Percentiles rank a stretch among this genome's conserved stretches.
Conservation (phyloP, 2,888 invertebrate species). For the Chorisops tibialis region DNA sequence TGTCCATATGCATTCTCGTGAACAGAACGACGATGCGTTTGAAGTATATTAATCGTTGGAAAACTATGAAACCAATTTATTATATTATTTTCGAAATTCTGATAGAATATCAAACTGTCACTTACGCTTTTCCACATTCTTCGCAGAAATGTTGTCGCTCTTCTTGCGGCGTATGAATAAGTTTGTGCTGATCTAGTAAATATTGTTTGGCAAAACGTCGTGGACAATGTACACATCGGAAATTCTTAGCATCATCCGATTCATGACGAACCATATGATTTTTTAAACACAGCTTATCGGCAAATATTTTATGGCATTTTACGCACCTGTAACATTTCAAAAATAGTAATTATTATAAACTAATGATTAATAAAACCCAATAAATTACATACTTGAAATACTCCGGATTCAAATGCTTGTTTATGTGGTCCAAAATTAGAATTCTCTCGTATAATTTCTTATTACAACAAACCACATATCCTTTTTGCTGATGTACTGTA, state of each 20-base stretch:
- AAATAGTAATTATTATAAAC: neutral
- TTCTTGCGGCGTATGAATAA: conserved; percentile 45
- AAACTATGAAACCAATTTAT: conserved; percentile 39
- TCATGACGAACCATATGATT: conserved; percentile 47
- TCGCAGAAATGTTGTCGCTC: conserved; percentile 42
- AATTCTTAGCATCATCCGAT: conserved; percentile 45
- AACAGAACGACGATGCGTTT: conserved; percentile 44
- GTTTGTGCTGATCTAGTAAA: conserved; percentile 46
- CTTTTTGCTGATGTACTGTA: conserved; percentile 42
- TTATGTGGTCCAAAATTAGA: conserved; percentile 47
- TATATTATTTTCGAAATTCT: neutral
- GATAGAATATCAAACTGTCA: neutral
- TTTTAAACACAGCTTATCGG: conserved; percentile 47
- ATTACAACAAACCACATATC: conserved; percentile 47
- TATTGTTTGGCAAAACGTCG: conserved; percentile 48
- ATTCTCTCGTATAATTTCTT: conserved; percentile 47
- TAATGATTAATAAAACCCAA: neutral
- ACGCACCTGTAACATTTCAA: conserved; percentile 39
- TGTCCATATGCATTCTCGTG: conserved; percentile 45
- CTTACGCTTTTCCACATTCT: conserved; percentile 44
- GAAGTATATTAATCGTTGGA: conserved; percentile 42
- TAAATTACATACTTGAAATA: conserved; percentile 44
- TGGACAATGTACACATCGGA: conserved; percentile 46
- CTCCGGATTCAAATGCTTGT: conserved; percentile 48
- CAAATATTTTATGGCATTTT: conserved; percentile 46